phyloP scores from a whole-genome alignment of 2,113 vertebrate genomes.

The Podilymbus podiceps region DNA sequence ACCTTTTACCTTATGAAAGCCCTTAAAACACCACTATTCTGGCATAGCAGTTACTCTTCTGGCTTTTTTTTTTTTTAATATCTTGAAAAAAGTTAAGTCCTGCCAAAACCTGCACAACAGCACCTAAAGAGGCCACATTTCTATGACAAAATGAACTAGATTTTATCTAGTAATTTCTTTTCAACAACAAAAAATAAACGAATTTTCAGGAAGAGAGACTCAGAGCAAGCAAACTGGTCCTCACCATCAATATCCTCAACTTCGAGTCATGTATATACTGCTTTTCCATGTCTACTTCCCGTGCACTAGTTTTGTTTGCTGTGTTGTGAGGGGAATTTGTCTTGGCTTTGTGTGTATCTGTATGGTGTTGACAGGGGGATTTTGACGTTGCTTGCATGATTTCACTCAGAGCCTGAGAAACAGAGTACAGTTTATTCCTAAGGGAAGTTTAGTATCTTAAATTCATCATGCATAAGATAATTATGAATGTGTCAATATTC shows the following conservation, averaged over 20 bases:
- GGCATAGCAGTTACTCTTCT: not conserved
- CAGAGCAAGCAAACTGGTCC: not conserved
- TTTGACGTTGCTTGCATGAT: constrained; percentile 4
- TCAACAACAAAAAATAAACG: not conserved
- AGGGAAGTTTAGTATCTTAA: not conserved
- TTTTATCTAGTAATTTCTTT: not conserved
- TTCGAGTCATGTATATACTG: not conserved
- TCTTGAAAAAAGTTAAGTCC: not conserved
- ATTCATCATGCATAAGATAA: not conserved
- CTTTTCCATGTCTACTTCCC: not conserved
- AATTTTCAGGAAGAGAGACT: not conserved
- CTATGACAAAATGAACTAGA: not conserved
- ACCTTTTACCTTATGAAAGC: not conserved
- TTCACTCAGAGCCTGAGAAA: not conserved
- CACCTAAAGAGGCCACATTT: not conserved
- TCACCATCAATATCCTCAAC: not conserved
- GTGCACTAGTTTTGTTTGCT: not conserved
- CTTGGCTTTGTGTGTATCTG: constrained; percentile 9
- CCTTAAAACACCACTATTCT: not conserved
- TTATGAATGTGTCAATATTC: not conserved
- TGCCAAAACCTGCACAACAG: not conserved
- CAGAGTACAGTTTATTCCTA: not conserved
- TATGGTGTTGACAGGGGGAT: constrained; percentile 23
- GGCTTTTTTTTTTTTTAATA: not conserved
- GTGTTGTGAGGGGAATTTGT: constrained; percentile 14